Percentiles rank a stretch among this genome's conserved stretches.
Evolutionary conservation across 2,888 invertebrate genomes (phyloP).

Genomic region (Drosophila leonis): DNA sequence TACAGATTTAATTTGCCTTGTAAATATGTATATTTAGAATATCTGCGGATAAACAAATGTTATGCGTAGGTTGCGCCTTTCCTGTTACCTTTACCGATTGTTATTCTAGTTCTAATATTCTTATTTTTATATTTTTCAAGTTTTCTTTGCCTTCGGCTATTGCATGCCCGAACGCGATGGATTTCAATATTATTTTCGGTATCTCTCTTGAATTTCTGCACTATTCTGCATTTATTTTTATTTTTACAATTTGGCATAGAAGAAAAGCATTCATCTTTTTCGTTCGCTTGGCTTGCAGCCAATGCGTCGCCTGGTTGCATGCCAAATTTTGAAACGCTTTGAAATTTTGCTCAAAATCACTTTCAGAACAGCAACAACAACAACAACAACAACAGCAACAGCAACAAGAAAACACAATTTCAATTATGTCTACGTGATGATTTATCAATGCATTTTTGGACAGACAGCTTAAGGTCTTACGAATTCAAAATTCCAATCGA

Average conservation of each 20-base stretch:
- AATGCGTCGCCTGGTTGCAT: constrained; percentile 64
- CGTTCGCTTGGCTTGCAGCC: constrained; percentile 57
- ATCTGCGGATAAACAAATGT: constrained; percentile 63
- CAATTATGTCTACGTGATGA: constrained; percentile 70
- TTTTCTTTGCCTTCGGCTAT: constrained; percentile 27
- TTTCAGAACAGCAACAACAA: constrained; percentile 49
- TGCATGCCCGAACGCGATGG: constrained; percentile 21
- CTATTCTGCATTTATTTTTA: constrained; percentile 54
- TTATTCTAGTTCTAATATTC: constrained; percentile 18
- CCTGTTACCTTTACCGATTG: constrained; percentile 16
- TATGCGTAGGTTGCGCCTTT: constrained; percentile 48
- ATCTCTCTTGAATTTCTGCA: constrained; percentile 23
- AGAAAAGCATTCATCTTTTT: constrained; percentile 35
- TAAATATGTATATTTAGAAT: constrained; percentile 62
- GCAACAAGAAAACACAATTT: constrained; percentile 45
- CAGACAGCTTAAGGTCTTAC: constrained; percentile 3
- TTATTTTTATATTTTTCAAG: constrained; percentile 39
- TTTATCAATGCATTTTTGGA: constrained; percentile 54
- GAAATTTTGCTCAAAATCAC: constrained; percentile 59
- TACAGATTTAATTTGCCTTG: constrained; percentile 41
- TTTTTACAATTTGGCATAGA: constrained; percentile 52
- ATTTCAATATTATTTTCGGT: constrained; percentile 34
- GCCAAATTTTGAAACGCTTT: constrained; percentile 65
- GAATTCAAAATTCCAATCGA: background rate
- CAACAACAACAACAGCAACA: background rate